Conservation (phyloP, 2,113 vertebrate species). For the Prinia subflava region DNA sequence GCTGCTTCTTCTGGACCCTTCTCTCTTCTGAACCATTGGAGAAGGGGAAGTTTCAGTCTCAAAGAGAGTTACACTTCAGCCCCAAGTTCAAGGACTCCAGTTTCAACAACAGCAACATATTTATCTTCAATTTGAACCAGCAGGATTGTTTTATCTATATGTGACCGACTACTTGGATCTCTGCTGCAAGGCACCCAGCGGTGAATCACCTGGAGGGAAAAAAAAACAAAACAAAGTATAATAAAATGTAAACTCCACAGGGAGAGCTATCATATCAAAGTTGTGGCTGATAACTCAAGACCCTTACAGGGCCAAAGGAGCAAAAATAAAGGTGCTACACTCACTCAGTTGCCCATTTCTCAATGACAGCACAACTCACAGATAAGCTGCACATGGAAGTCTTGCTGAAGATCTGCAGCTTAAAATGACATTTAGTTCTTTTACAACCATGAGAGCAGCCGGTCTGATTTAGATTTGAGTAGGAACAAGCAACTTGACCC, state of each 20-base stretch:
- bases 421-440: background rate
- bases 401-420: background rate
- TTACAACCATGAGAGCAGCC: background rate
- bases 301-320: background rate
- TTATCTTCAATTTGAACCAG: slow-evolving; percentile 99
- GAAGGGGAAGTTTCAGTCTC: slow-evolving; percentile 53
- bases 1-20: slow-evolving; percentile 47
- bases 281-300: background rate
- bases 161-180: slow-evolving; percentile 93
- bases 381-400: background rate
- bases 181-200: slow-evolving; percentile 99
- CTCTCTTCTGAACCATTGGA: slow-evolving; percentile 42
- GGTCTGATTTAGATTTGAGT: background rate
- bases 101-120: slow-evolving; percentile 95
- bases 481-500: background rate
- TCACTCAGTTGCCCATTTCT: background rate
- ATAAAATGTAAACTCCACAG: background rate
- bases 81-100: slow-evolving; percentile 95
- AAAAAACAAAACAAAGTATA: background rate
- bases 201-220: slow-evolving; percentile 90
- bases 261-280: background rate
- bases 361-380: background rate
- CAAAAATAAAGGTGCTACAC: background rate
- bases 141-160: slow-evolving; percentile 98
- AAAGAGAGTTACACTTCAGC: slow-evolving; percentile 90